Conservation (phyloP, 2,113 vertebrate species). For the Lates calcarifer region DNA sequence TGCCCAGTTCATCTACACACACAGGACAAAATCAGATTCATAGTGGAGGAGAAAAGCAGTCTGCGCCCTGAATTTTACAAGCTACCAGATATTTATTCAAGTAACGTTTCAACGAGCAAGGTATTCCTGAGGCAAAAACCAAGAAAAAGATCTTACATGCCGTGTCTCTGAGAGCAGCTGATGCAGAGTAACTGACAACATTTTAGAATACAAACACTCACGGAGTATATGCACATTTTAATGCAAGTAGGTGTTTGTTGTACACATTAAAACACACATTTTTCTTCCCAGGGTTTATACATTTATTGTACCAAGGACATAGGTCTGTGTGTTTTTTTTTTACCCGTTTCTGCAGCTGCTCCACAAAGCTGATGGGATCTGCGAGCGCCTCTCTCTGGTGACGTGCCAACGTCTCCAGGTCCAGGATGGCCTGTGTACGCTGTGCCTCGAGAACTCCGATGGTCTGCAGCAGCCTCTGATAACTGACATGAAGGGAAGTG, state of each 20-base stretch:
- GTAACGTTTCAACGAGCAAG: neutral
- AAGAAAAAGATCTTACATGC: neutral
- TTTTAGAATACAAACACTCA: neutral
- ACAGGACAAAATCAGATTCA: neutral
- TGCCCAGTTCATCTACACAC: neutral
- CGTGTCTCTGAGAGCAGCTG: neutral
- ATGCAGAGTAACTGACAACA: neutral
- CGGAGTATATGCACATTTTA: neutral
- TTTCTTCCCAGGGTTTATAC: neutral
- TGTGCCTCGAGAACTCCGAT: conserved; percentile 98
- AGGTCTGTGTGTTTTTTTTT: conserved; percentile 46
- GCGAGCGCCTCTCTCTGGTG: conserved; percentile 93
- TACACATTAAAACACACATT: neutral
- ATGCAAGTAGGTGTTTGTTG: neutral
- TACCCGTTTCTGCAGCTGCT: conserved; percentile 98
- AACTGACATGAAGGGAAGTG: conserved; percentile 87
- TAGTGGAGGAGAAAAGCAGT: neutral
- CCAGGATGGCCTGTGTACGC: conserved; percentile 95
- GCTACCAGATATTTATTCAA: conserved; percentile 28
- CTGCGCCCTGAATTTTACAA: conserved; percentile 7
- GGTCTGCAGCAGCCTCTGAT: conserved; percentile 99
- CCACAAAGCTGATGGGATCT: conserved; percentile 96
- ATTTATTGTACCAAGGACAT: neutral
- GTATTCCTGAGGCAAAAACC: conserved; percentile 13
- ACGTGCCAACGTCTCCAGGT: conserved; percentile 93